Evolutionary conservation across 2,113 vertebrate species (phyloP), one percentile per base, ranked within the genome.

Genomic region (Catharus bicknelli): DNA sequence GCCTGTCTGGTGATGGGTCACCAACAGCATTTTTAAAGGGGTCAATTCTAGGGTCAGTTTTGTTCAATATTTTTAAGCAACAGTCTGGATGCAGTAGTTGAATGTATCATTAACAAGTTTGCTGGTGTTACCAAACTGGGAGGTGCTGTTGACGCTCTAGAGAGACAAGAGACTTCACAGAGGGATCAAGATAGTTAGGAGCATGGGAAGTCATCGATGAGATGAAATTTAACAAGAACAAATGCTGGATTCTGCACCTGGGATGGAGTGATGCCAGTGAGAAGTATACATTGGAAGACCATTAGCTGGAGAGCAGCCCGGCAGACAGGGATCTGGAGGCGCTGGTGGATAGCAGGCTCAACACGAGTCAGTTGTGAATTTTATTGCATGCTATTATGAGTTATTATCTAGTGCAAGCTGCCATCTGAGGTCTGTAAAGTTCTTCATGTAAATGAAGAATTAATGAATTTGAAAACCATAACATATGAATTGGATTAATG

Each of bases 261-360:
- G 12, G 27, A n/a, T 20, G 6, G 10, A 79, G 8, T 8, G 12
- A n/a, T 6, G 4, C 19, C 13, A 7, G 38, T 3, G 7, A 69
- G 10, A 78, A 42, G 4, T 15, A n/a, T 17, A 42, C 42, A 29
- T 1, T 73, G 25, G 32, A 64, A 70, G 32, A 72, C 0, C 0
- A 34, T 11, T 34, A 34, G 16, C 59, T 62, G 63, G 58, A 61
- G 20, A 86, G 11, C 27, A 66, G 59, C 45, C 32, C 12, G 6
- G 42, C 17, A 45, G 63, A 22, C n/a, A 38, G 26, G 27, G 30
- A 47, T 69, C 68, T 64, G 34, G 25, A 8, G 16, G 21, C 59
- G 11, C 55, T 89, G 51, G 26, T 75, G 3, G 2, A 14, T 43
- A 54, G 17, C 29, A 63, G 48, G 27, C 21, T 80, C 43, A 27